These are phyloP conservation scores for Elgaria multicarinata DNA, from an alignment of 2,113 vertebrate genomes.

Conservation along the genomic window DNA sequence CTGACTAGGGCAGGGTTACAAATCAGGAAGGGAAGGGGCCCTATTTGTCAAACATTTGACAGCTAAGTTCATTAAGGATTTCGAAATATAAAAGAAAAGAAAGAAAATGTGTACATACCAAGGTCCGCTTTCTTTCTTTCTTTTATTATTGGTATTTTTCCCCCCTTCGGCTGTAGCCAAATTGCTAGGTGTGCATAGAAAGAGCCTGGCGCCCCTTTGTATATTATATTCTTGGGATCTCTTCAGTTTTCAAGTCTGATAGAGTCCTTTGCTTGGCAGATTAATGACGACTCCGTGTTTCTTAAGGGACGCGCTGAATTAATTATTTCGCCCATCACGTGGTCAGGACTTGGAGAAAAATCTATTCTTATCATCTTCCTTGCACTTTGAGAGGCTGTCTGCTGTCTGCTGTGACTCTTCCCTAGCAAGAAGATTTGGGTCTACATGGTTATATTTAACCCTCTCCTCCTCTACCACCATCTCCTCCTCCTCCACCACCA, in stretches of 20 bases:
- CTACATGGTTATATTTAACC: slow-evolving; percentile 60
- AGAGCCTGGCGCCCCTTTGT: slow-evolving; percentile 87
- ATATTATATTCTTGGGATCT: slow-evolving; percentile 99
- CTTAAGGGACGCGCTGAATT: slow-evolving; percentile 99
- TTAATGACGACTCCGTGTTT: slow-evolving; percentile 99
- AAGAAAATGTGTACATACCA: slow-evolving; percentile 96
- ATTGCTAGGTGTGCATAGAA: slow-evolving; percentile 86
- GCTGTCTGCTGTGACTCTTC: slow-evolving; percentile 83
- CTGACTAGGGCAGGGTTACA: slow-evolving; percentile 80
- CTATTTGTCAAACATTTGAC: slow-evolving; percentile 95
- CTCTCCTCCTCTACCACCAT: background rate
- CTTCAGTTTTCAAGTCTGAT: slow-evolving; percentile 99
- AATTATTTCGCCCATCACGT: slow-evolving; percentile 99
- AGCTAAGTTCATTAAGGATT: slow-evolving; percentile 90
- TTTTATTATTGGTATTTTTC: slow-evolving; percentile 56
- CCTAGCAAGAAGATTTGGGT: slow-evolving; percentile 78
- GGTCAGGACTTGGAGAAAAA: slow-evolving; percentile 93
- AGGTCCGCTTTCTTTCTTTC: slow-evolving; percentile 59
- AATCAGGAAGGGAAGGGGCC: slow-evolving; percentile 87
- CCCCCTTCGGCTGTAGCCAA: slow-evolving; percentile 87
- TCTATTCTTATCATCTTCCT: slow-evolving; percentile 95
- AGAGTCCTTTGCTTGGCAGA: slow-evolving; percentile 99
- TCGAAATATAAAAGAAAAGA: slow-evolving; percentile 87
- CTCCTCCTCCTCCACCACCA: background rate
- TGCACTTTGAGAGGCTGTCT: slow-evolving; percentile 85